A percentile compares a stretch with the other conserved stretches of the same genome.
These are phyloP conservation scores for Premnoplex brunnescens DNA, from an alignment of 2,797 vertebrate species.

Conservation along the genomic window DNA sequence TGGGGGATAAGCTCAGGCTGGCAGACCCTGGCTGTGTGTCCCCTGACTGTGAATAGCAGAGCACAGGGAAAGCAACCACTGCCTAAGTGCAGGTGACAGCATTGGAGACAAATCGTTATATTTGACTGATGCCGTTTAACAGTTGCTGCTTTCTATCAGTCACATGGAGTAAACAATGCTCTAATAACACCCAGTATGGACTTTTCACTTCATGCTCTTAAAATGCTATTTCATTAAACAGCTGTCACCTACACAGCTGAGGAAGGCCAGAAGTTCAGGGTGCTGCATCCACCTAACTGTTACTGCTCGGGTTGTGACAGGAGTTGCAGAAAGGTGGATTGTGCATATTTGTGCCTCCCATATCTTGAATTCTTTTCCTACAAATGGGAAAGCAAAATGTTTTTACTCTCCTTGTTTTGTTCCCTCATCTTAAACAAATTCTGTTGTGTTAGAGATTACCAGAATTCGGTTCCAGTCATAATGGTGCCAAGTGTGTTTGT, in stretches of 20 bases:
- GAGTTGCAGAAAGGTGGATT: background rate
- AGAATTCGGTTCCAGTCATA: background rate
- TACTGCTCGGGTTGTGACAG: background rate
- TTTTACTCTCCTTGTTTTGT: background rate
- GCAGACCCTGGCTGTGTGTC: background rate
- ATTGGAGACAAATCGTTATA: background rate
- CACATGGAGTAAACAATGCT: background rate
- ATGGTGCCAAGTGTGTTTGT: background rate
- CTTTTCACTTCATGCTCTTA: background rate
- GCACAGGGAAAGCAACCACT: background rate
- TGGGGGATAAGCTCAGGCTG: background rate
- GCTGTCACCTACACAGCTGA: background rate
- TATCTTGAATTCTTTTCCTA: background rate
- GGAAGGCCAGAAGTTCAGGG: background rate
- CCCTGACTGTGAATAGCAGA: slow-evolving; percentile 6
- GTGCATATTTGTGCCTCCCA: background rate
- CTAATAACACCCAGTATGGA: background rate
- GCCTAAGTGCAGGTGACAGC: background rate
- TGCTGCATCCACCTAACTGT: background rate
- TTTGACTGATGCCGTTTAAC: slow-evolving; percentile 31
- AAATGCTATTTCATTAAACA: slow-evolving; percentile 12
- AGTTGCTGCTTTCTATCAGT: background rate
- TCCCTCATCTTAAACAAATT: background rate
- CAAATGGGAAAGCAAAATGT: background rate
- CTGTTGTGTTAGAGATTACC: background rate